Evolutionary conservation across 1,140 invertebrate species (phyloP).

Genomic region (Protaetia brevitarsis): DNA sequence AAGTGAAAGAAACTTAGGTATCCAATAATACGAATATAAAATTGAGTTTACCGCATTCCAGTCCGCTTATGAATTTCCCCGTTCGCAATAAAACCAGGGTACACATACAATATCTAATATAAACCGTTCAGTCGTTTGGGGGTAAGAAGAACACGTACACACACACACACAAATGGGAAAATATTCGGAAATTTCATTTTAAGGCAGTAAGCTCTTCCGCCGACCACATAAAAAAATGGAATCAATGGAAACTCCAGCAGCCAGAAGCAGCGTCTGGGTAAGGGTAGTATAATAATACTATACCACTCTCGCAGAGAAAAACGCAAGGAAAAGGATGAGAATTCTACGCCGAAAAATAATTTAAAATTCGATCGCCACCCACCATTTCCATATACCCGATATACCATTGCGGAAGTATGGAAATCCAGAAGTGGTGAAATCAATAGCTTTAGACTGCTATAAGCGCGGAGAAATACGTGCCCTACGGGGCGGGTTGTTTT

Average conservation of each 20-base stretch:
- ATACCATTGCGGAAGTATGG: neutral
- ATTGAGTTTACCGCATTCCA: no score
- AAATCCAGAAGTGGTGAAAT: constrained; percentile 5
- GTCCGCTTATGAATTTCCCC: no score
- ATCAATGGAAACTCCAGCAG: neutral
- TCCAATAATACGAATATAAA: neutral
- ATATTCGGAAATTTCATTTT: constrained; percentile 7
- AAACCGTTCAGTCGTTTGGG: no score
- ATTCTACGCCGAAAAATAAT: neutral
- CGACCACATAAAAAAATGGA: neutral
- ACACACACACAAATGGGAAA: no score
- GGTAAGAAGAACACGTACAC: neutral
- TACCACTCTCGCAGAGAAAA: no score
- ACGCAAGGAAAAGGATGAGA: neutral
- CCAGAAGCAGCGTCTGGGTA: no score
- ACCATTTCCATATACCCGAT: constrained; percentile 1
- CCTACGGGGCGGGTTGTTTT: neutral
- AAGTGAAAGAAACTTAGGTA: neutral
- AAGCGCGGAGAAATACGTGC: neutral
- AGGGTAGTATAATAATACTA: no score
- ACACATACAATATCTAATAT: no score
- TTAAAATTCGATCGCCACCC: constrained; percentile 7
- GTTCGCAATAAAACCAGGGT: no score
- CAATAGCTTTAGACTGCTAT: neutral
- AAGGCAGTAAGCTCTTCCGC: neutral